Conservation (phyloP, 2,888 invertebrate genomes). For the Ligdia adustata region DNA sequence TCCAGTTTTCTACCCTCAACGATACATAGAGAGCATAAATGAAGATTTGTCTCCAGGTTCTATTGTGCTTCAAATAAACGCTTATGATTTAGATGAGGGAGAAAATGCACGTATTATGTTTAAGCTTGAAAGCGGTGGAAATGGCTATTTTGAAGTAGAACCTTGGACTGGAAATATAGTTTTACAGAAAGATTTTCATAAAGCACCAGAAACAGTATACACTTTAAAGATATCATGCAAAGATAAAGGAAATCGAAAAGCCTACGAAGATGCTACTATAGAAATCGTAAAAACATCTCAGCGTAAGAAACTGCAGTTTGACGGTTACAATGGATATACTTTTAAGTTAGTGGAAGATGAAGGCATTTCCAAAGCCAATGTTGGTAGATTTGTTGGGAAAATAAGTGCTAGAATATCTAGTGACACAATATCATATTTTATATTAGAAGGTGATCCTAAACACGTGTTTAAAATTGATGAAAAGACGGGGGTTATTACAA, state of each 20-base stretch:
- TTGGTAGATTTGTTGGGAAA: constrained; percentile 90
- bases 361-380: constrained; percentile 83
- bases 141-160: constrained; percentile 91
- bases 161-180: constrained; percentile 90
- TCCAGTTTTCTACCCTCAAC: constrained; percentile 95
- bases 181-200: constrained; percentile 86
- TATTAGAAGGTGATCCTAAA: constrained; percentile 91
- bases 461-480: constrained; percentile 92
- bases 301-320: constrained; percentile 89
- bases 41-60: constrained; percentile 87
- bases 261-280: constrained; percentile 89
- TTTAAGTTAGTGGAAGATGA: constrained; percentile 94
- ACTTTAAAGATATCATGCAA: constrained; percentile 90
- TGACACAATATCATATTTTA: constrained; percentile 88
- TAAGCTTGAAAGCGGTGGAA: constrained; percentile 90
- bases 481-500: constrained; percentile 90
- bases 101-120: constrained; percentile 93
- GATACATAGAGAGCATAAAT: constrained; percentile 91
- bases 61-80: constrained; percentile 89
- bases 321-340: constrained; percentile 89
- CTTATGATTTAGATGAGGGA: constrained; percentile 94
- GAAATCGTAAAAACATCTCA: constrained; percentile 91
- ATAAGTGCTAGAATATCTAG: constrained; percentile 86
- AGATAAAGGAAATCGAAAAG: constrained; percentile 91
- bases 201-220: constrained; percentile 87